Conservation (phyloP, 2,888 invertebrate species). For the Erebia ligea region DNA sequence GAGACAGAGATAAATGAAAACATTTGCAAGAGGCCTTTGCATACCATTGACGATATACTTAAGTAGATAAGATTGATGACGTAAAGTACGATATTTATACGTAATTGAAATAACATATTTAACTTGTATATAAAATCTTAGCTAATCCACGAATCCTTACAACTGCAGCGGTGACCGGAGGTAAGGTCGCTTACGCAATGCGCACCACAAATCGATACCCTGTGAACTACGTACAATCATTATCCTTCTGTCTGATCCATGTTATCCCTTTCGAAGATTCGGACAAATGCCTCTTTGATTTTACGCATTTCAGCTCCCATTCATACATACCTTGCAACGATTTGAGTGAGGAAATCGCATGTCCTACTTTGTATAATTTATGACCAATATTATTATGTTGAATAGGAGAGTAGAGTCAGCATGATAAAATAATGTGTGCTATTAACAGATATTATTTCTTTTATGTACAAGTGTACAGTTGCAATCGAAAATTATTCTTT, state of each 20-base stretch:
- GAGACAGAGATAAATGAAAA: no score
- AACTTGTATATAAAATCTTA: neutral
- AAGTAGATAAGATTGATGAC: conserved; percentile 1
- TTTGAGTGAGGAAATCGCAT: conserved; percentile 13
- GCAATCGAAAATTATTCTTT: neutral
- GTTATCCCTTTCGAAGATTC: conserved; percentile 38
- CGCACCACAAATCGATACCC: conserved; percentile 61
- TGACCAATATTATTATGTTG: conserved; percentile 1
- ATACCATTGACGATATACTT: neutral
- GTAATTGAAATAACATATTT: neutral
- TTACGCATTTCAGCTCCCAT: conserved; percentile 22
- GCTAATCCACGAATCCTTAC: conserved; percentile 61
- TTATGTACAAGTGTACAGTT: neutral
- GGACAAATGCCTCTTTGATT: conserved; percentile 38
- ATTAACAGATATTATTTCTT: neutral
- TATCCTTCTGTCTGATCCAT: conserved; percentile 51
- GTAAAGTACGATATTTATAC: neutral
- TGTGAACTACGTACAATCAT: conserved; percentile 54
- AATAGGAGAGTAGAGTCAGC: neutral
- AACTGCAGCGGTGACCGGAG: conserved; percentile 56
- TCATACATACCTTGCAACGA: neutral
- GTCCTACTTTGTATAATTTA: conserved; percentile 18
- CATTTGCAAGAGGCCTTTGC: no score
- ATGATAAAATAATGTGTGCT: neutral
- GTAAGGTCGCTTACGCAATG: conserved; percentile 62